Conservation (phyloP, 2,888 invertebrate species). For the Pristionchus maxplancki region DNA sequence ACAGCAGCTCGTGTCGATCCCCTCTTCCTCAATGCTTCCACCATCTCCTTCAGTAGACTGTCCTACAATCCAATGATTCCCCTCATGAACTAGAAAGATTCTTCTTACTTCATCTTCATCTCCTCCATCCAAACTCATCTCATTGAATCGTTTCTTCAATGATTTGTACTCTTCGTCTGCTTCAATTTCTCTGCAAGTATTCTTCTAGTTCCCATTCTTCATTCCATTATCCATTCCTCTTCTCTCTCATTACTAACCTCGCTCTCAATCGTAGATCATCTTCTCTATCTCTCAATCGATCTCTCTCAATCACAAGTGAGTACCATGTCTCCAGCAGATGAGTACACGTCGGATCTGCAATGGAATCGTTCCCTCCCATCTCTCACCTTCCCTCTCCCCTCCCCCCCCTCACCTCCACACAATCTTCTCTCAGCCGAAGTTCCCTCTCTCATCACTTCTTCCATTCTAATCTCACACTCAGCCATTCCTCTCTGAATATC, state of each 20-base stretch:
- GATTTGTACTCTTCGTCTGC: conserved; percentile 44
- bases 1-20: conserved; percentile 26
- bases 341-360: conserved; percentile 47
- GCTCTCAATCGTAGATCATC: conserved; percentile 41
- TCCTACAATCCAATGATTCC: neutral
- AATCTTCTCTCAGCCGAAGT: conserved; percentile 53
- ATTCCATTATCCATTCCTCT: neutral
- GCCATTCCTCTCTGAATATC: conserved; percentile 60
- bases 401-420: conserved; percentile 31
- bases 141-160: conserved; percentile 46
- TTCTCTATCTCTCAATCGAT: conserved; percentile 35
- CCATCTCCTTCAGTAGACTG: conserved; percentile 32
- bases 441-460: conserved; percentile 54
- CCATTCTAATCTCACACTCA: conserved; percentile 60
- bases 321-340: conserved; percentile 40
- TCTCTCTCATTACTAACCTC: neutral
- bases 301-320: conserved; percentile 39
- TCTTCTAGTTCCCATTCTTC: no score
- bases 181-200: conserved; percentile 18
- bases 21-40: conserved; percentile 32
- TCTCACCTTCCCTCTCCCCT: conserved; percentile 40
- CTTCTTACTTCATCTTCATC: conserved; percentile 40
- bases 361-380: neutral
- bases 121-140: conserved; percentile 17
- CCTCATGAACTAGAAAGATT: no score